Evolutionary conservation across 2,113 vertebrate genomes (phyloP), one percentile per base, ranked within the genome.

Genomic region (Leptocoma aspasia): DNA sequence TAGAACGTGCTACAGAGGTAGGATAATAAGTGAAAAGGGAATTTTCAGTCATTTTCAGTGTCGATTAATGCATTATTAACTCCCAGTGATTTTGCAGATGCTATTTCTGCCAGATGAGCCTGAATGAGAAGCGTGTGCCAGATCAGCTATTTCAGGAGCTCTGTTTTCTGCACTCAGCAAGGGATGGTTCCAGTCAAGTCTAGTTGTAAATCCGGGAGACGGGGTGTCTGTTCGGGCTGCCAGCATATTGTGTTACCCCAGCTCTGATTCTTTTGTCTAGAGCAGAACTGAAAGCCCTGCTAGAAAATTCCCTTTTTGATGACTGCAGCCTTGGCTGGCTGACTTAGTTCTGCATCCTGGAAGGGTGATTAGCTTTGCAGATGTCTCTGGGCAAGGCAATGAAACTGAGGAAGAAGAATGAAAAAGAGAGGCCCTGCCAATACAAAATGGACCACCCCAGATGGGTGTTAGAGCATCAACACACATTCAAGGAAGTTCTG

Each of bases 11-110:
- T 83, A 10, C 59, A 54, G 84, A 95, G 69, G 90, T 87, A 52
- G 95, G 81, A 77, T 94, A 92, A 95, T 85, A 90, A 94, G 82
- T 53, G 92, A 86, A 84, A 95, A 90, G 94, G 90, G 93, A 95
- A 61, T 96, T 93, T 94, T 93, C 64, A 41, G 69, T 89, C 64
- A 19, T 96, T 95, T 89, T 86, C 94, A 30, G 72, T 61, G 92
- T 37, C 35, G 13, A 81, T 96, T 85, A 96, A 94, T 89, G 88
- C 49, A 4, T 96, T 96, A 95, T 95, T 90, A 96, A 92, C 64
- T 93, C 76, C n/a, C 76, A 92, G 79, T 68, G 79, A 92, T 93
- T 96, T 60, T 94, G 88, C 90, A 94, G 90, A 88, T 92, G 85
- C 87, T 92, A 1, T 86, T 94, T 81, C 85, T 96, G 93, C 94